Evolutionary conservation across 2,797 vertebrate species (phyloP), one percentile per base, ranked within the genome.

Genomic region (Neostethus bicornis): DNA sequence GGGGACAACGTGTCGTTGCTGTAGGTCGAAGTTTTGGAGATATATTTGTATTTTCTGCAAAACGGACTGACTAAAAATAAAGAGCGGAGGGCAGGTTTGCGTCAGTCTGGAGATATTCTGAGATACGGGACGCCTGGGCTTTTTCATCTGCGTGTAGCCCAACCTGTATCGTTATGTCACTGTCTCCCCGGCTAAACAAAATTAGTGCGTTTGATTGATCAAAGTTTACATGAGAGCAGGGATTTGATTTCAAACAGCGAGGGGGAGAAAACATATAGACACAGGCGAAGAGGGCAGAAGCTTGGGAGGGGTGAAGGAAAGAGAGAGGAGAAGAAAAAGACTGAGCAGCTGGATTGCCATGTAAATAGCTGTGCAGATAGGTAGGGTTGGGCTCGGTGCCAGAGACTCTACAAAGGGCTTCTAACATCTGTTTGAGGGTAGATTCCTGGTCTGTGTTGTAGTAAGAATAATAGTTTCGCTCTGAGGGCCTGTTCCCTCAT

Each of bases 331-430:
- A 56, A 66, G 66, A 77, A 62, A 61, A 76, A 75, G 70, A 58
- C 83, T 73, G 87, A 90, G 66, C 94, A 95, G 94, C 94, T 96
- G 94, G 92, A 93, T 92, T 91, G 87, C 91, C 92, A 81, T 94
- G 93, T 94, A 95, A 95, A 97, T 95, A 95, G 93, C 93, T 94
- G 92, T 92, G 92, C 91, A 94, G 94, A 96, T 94, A 96, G 95
- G 94, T 95, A 95, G 92, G 90, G 87, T 90, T 85, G 93, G 94
- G 94, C 93, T 79, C 51, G 0, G 16, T 81, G 92, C 95, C 94
- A 96, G 85, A 87, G 91, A 78, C 91, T 91, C 91, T 93, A 94
- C 93, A 95, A 93, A 93, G 92, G 90, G 89, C 92, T 92, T 81
- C 78, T 82, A 95, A 95, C 95, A 96, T 96, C 94, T 97, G 95